phyloP scores from a whole-genome alignment of 2,888 invertebrate genomes.

The Polyommatus iphigenia region DNA sequence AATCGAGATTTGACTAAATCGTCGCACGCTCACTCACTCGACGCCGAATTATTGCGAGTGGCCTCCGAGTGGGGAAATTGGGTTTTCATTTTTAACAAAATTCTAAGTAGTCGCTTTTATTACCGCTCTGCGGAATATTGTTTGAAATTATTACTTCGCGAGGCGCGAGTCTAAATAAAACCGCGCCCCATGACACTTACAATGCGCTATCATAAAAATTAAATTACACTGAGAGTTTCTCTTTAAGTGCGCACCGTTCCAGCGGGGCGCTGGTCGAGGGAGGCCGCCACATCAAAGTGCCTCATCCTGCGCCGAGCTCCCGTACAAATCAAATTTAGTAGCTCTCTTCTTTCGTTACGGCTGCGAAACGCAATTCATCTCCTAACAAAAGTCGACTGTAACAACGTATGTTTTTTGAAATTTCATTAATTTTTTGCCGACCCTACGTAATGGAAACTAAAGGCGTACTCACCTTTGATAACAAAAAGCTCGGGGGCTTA shows the following conservation, averaged over 20 bases:
- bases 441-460: constrained; percentile 31
- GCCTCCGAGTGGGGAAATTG: constrained; percentile 4
- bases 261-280: constrained; percentile 53
- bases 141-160: constrained; percentile 45
- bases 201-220: constrained; percentile 79
- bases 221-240: constrained; percentile 76
- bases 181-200: constrained; percentile 65
- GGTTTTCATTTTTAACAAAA: constrained; percentile 6
- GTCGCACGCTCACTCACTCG: constrained; percentile 51
- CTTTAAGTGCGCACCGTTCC: constrained; percentile 74
- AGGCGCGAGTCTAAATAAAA: constrained; percentile 63
- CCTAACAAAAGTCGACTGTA: constrained; percentile 44
- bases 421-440: constrained; percentile 32
- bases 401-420: constrained; percentile 33
- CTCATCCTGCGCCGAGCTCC: constrained; percentile 61
- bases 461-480: constrained; percentile 16
- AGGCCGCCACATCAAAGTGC: constrained; percentile 73
- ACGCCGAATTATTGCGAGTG: constrained; percentile 29
- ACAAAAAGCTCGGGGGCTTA: neutral
- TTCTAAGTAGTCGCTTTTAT: constrained; percentile 10
- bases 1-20: constrained; percentile 75
- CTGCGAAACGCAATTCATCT: constrained; percentile 52
- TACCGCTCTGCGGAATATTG: constrained; percentile 2
- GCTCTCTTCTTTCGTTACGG: constrained; percentile 70
- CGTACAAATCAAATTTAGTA: constrained; percentile 74